Base-by-base conservation (phyloP, 2,888 invertebrate genomes). In the Clanis bilineata region DNA sequence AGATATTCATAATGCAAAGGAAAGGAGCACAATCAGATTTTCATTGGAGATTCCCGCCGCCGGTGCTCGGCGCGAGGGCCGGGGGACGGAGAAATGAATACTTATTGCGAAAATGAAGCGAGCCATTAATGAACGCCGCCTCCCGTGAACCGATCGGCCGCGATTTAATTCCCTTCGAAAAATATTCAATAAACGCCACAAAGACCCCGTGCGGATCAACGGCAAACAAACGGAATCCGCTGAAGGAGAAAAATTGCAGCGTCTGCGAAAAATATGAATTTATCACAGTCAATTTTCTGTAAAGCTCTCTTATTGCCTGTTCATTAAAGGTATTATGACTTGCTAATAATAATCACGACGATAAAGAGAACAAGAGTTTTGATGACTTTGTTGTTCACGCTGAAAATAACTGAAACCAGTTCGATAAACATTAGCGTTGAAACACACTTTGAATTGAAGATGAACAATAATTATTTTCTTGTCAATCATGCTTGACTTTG, bases 61-160 rank as follows among this genome's bases (percentile, higher is more conserved):
- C 70, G 64, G 51, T 64, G 64, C 66, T 66, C 67, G 67, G 64
- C 62, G 65, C 57, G 59, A 66, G 57, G 62, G 47, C 58, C 64
- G 71, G 71, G 68, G 72, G 70, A 71, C 71, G 79, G 76, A 77
- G 87, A 84, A 87, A 88, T 88, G 89, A 90, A 90, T 89, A 89
- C 90, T 90, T 90, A 90, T 90, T 90, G 88, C 87, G 85, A 86
- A 87, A 88, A 89, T 87, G 89, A 88, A 86, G 82, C 84, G 79
- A 67, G 68, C 76, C 77, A 86, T 87, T 90, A 90, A 88, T 88
- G 87, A 88, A 82, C 77, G 78, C 76, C 73, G 76, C 73, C 79
- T 82, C 76, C 80, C 76, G 70, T 76, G 79, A 83, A 83, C 79
- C 83, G 82, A 79, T 82, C 82, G 74, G 71, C 79, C 78, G 77